These are phyloP conservation scores for Drosophila quadrilineata DNA, from an alignment of 1,140 invertebrate genomes.

Conservation along the genomic window DNA sequence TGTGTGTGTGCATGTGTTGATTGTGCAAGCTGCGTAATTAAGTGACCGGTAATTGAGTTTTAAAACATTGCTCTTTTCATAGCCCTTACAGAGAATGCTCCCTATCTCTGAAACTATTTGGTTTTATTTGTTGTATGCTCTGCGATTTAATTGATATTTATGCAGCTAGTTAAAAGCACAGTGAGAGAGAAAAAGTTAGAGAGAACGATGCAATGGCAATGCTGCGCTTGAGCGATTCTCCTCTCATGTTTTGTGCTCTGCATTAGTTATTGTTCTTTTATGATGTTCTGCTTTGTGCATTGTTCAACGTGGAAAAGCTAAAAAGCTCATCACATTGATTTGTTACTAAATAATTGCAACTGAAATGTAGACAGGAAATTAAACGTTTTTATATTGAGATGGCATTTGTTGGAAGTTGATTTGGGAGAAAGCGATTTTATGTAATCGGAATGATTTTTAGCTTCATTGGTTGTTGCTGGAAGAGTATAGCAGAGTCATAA, in stretches of 20 bases:
- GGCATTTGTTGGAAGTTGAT: background rate
- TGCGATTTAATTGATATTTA: constrained; percentile 76
- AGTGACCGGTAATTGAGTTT: constrained; percentile 73
- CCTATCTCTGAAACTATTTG: constrained; percentile 24
- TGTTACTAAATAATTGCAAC: constrained; percentile 38
- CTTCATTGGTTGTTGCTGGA: no score
- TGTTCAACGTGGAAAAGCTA: constrained; percentile 30
- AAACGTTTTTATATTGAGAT: no score
- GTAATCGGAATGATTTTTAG: no score
- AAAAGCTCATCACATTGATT: constrained; percentile 46
- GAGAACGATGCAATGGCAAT: constrained; percentile 8
- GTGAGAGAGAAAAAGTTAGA: background rate
- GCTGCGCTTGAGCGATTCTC: constrained; percentile 66
- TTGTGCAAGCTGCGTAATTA: constrained; percentile 57
- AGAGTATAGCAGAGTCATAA: no score
- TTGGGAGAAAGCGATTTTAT: no score
- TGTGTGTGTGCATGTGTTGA: background rate
- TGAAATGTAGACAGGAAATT: constrained; percentile 42
- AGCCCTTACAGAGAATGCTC: constrained; percentile 15
- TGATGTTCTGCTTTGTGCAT: constrained; percentile 16
- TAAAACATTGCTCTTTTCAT: constrained; percentile 41
- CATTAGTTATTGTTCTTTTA: constrained; percentile 35
- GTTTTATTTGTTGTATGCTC: constrained; percentile 46
- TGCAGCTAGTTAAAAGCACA: constrained; percentile 64
- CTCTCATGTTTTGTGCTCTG: constrained; percentile 38